Evolutionary conservation across 2,797 vertebrate genomes (phyloP), one percentile per base, ranked within the genome.

Genomic region (Hoplostethus mediterraneus): DNA sequence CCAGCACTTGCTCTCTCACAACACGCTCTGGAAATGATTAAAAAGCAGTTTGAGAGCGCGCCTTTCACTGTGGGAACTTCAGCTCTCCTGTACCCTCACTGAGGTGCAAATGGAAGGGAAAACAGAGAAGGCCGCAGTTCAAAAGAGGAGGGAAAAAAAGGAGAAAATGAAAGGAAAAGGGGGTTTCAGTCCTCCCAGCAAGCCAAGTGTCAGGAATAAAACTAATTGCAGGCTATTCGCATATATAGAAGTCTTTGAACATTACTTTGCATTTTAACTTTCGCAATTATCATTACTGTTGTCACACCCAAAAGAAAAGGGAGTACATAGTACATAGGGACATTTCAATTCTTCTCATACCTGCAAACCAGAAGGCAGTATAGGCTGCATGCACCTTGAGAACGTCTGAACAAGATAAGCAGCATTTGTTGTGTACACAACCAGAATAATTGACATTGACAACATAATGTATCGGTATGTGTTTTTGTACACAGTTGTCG

Each of bases 11-110:
- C 85, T 79, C 84, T 84, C 88, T 93, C 88, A 89, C 90, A 93
- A 90, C 87, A 82, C 86, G 77, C 92, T 96, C 95, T 98, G 96
- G 95, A 96, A 97, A 94, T 93, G 95, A 97, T 98, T 96, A 97
- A 89, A 95, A 95, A 92, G 85, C 90, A 85, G 90, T 93, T 94
- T 88, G 87, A 89, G 90, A 93, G 89, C 16, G 58, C 85, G 90
- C 91, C 91, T 93, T 86, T 91, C 91, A 89, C 85, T 93, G 87
- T 94, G 94, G 95, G 95, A 95, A 95, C 83, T 79, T 87, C 85
- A 82, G 92, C 86, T 95, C 89, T 92, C 89, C 81, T 84, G 90
- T 91, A 94, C 90, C 90, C 87, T 91, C 88, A 84, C 93, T 73
- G 93, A 94, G 83, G 88, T 91, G 87, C 71, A 92, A 94, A 84